A percentile compares a stretch with the other conserved stretches of the same genome.
Evolutionary conservation across 2,797 vertebrate genomes (phyloP).

Genomic region (Euthynnus affinis): DNA sequence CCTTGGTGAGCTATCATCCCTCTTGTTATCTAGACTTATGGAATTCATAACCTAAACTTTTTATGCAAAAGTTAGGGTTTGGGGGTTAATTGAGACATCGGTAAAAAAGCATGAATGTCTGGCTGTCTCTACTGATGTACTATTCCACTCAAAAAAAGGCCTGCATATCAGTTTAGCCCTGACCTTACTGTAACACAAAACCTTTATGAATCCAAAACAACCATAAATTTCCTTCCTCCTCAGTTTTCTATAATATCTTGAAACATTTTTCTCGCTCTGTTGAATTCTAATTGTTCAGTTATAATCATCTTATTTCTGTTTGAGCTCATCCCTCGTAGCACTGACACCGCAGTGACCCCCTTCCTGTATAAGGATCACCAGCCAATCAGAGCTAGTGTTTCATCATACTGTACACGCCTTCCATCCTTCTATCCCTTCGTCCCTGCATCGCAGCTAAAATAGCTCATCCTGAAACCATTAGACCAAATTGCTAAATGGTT

Average conservation of each 20-base stretch:
- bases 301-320: constrained; percentile 54
- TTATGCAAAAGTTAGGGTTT: background rate
- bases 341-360: constrained; percentile 62
- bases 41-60: constrained; percentile 8
- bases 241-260: constrained; percentile 16
- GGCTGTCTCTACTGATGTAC: constrained; percentile 4
- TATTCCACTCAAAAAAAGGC: background rate
- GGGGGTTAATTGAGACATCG: constrained; percentile 4
- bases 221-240: constrained; percentile 11
- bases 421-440: constrained; percentile 48
- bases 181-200: constrained; percentile 14
- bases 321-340: constrained; percentile 55
- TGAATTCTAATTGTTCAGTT: constrained; percentile 54
- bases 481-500: constrained; percentile 85
- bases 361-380: constrained; percentile 53
- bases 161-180: background rate
- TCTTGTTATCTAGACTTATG: constrained; percentile 29
- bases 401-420: constrained; percentile 56
- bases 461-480: constrained; percentile 86
- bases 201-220: constrained; percentile 32
- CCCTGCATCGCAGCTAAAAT: constrained; percentile 69
- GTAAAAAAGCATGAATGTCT: background rate
- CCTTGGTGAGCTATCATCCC: constrained; percentile 36
- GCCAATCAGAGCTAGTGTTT: constrained; percentile 66
- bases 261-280: constrained; percentile 32